Percentiles rank a stretch among this genome's conserved stretches.
Evolutionary conservation across 2,888 invertebrate species (phyloP).

Genomic region (Melanotus villosus): DNA sequence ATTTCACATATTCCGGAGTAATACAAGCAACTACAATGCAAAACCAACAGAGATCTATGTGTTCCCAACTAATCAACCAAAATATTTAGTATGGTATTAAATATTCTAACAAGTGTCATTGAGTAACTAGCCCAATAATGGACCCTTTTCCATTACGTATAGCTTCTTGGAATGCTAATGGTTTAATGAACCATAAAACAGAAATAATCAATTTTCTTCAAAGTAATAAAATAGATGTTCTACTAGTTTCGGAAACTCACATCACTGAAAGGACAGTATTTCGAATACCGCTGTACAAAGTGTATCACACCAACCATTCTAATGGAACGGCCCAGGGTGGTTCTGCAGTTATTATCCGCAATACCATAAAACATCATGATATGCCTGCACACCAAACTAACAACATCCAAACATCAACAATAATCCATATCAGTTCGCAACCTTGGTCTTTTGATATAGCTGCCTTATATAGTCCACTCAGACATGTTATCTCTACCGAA

Average conservation of each 20-base stretch:
- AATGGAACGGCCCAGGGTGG: not conserved
- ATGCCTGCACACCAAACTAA: not conserved
- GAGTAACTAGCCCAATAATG: not conserved
- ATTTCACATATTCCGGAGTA: no score
- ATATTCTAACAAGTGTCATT: not conserved
- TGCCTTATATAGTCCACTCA: not conserved
- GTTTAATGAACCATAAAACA: not conserved
- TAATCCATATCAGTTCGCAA: not conserved
- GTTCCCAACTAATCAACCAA: no score
- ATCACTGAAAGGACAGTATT: not conserved
- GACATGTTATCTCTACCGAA: not conserved
- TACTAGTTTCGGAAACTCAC: not conserved
- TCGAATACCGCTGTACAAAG: not conserved
- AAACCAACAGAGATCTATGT: no score
- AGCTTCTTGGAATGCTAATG: not conserved
- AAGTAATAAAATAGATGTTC: not conserved
- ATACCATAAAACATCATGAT: not conserved
- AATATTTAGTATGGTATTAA: not conserved
- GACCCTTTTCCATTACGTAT: not conserved
- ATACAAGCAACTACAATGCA: no score
- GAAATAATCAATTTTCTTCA: not conserved
- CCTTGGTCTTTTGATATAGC: conserved; percentile 1
- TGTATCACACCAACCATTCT: not conserved
- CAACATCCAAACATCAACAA: not conserved
- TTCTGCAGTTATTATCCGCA: not conserved